Conservation (phyloP, 2,888 invertebrate species). For the Diaphora mendica region DNA sequence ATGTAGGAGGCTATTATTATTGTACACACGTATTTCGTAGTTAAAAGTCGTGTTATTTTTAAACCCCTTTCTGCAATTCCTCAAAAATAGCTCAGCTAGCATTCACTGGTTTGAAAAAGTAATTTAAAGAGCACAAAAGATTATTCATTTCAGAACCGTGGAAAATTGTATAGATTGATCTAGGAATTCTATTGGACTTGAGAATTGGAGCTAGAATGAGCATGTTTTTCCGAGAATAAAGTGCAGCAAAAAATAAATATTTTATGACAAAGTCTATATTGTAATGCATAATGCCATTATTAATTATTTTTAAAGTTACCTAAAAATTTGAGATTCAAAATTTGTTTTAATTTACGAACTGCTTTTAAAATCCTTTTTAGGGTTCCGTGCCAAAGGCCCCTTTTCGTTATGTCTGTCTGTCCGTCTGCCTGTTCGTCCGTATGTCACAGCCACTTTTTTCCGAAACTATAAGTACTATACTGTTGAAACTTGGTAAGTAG, state of each 20-base stretch:
- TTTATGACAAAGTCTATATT: neutral
- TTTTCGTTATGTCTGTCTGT: too few species aligned
- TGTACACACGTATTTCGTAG: too few species aligned
- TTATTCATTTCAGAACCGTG: slow-evolving; percentile 24
- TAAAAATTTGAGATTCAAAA: too few species aligned
- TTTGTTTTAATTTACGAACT: too few species aligned
- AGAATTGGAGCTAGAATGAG: slow-evolving; percentile 19
- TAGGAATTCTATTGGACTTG: slow-evolving; percentile 27
- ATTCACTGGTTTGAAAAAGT: neutral
- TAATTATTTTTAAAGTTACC: neutral
- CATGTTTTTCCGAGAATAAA: slow-evolving; percentile 18
- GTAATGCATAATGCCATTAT: neutral
- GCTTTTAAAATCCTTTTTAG: too few species aligned
- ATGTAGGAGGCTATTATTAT: too few species aligned
- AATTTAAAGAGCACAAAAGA: slow-evolving; percentile 19
- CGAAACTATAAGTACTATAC: too few species aligned
- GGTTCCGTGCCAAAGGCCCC: too few species aligned
- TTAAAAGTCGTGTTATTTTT: neutral
- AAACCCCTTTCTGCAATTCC: neutral
- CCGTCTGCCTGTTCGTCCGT: too few species aligned
- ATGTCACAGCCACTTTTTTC: too few species aligned
- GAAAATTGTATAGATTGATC: slow-evolving; percentile 23
- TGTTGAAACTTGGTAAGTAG: too few species aligned
- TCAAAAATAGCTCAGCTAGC: neutral
- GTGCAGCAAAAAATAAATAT: neutral